A percentile compares a stretch with the other conserved stretches of the same genome.
These are phyloP conservation scores for Carassius carassius DNA, from an alignment of 2,113 vertebrate genomes.

Conservation along the genomic window DNA sequence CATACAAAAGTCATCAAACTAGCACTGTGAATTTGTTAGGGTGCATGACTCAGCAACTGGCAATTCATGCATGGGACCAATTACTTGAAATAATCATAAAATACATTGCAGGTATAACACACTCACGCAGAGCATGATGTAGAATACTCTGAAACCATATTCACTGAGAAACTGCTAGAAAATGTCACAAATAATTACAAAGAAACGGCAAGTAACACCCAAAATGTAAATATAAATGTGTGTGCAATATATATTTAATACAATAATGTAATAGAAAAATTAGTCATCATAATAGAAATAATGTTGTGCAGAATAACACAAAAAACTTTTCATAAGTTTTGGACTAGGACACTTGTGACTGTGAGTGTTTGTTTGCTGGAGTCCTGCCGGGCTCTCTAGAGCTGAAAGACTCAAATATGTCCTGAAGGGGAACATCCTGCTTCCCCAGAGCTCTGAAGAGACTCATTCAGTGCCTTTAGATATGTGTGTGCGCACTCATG, in stretches of 20 bases:
- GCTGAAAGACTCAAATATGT: constrained; percentile 42
- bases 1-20: too few species aligned
- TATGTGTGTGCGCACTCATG: neutral
- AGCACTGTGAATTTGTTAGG: too few species aligned
- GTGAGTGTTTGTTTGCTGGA: constrained; percentile 34
- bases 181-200: too few species aligned
- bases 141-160: too few species aligned
- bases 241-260: neutral
- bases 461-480: constrained; percentile 39
- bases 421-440: constrained; percentile 42
- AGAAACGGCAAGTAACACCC: too few species aligned
- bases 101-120: too few species aligned
- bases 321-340: neutral
- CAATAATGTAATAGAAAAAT: neutral
- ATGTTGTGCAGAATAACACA: neutral
- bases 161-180: too few species aligned
- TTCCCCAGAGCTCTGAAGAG: constrained; percentile 51
- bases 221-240: too few species aligned
- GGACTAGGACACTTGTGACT: constrained; percentile 6
- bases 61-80: too few species aligned
- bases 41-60: too few species aligned
- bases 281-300: neutral
- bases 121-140: too few species aligned
- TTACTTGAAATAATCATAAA: too few species aligned
- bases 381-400: constrained; percentile 43